Conservation (phyloP, 2,797 vertebrate genomes). For the Acipenser ruthenus region DNA sequence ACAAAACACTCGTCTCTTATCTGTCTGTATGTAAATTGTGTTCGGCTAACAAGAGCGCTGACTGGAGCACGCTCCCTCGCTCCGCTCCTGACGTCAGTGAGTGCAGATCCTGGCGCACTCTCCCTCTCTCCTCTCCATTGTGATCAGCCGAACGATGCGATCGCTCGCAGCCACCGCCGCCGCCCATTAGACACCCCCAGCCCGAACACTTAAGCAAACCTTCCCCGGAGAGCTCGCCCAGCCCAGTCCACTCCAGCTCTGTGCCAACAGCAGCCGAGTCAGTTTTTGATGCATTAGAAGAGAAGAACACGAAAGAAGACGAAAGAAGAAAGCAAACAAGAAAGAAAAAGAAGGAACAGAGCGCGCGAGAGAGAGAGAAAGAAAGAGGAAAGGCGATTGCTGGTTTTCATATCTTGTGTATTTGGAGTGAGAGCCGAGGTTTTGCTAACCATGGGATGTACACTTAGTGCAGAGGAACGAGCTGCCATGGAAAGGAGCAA, state of each 20-base stretch:
- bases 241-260: conserved; percentile 25
- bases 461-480: conserved; percentile 94
- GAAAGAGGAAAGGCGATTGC: conserved; percentile 31
- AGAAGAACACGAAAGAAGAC: conserved; percentile 33
- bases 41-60: conserved; percentile 23
- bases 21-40: conserved; percentile 2
- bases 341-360: conserved; percentile 33
- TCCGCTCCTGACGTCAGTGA: conserved; percentile 68
- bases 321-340: conserved; percentile 32
- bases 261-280: conserved; percentile 37
- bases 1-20: too few species aligned
- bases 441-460: conserved; percentile 91
- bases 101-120: conserved; percentile 52
- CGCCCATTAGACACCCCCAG: conserved; percentile 98
- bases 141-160: conserved; percentile 58
- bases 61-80: conserved; percentile 34
- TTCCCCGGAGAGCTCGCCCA: conserved; percentile 62
- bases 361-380: conserved; percentile 32
- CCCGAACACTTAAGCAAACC: conserved; percentile 97
- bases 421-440: conserved; percentile 46
- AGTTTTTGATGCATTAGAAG: conserved; percentile 37
- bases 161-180: conserved; percentile 54
- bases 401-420: conserved; percentile 1
- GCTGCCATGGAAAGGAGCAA: conserved; percentile 94
- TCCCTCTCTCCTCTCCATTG: conserved; percentile 40